Conservation (phyloP, 2,888 invertebrate genomes). For the Margaritifera margaritifera region DNA sequence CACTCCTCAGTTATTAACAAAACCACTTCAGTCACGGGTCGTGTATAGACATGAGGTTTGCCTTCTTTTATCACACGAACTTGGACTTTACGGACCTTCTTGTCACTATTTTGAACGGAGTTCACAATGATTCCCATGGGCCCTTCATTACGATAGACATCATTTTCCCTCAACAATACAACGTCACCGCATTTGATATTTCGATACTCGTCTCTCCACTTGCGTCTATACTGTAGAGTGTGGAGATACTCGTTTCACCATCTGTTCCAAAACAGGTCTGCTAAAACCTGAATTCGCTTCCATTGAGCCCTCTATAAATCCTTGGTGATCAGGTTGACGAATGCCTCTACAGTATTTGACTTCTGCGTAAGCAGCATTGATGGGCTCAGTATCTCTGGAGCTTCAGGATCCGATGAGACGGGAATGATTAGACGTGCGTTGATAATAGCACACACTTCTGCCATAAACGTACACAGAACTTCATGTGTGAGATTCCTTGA, state of each 20-base stretch:
- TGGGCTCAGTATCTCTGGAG: slow-evolving; percentile 21
- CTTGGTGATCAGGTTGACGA: not conserved
- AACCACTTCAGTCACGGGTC: not conserved
- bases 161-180: slow-evolving; percentile 15
- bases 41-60: not conserved
- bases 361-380: slow-evolving; percentile 21
- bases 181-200: slow-evolving; percentile 19
- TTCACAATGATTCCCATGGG: slow-evolving; percentile 6
- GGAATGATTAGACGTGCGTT: slow-evolving; percentile 20
- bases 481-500: slow-evolving; percentile 11
- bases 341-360: not conserved
- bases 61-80: slow-evolving; percentile 12
- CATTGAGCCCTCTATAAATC: slow-evolving; percentile 14
- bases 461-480: slow-evolving; percentile 17
- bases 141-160: slow-evolving; percentile 10
- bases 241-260: slow-evolving; percentile 14
- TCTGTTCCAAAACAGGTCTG: slow-evolving; percentile 21
- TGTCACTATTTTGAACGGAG: slow-evolving; percentile 11
- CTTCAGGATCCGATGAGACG: slow-evolving; percentile 19
- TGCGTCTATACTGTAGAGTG: slow-evolving; percentile 12
- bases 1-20: no score
- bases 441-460: slow-evolving; percentile 19
- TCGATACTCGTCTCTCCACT: slow-evolving; percentile 6
- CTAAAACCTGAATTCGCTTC: slow-evolving; percentile 16
- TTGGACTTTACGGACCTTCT: slow-evolving; percentile 12